These are phyloP conservation scores for Eriosoma lanigerum DNA, from an alignment of 1,140 invertebrate genomes.

Conservation along the genomic window DNA sequence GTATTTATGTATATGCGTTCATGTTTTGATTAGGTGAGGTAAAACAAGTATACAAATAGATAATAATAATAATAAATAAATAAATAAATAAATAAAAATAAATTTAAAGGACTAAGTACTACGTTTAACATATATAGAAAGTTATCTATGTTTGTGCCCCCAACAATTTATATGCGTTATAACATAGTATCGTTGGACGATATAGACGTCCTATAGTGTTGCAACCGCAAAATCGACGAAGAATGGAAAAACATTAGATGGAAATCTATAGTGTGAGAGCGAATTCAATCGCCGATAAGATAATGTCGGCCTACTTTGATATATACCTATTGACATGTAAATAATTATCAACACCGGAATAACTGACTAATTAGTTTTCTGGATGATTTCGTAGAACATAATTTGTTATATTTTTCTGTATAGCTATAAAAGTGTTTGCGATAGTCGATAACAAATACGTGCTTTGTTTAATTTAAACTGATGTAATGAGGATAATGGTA, in stretches of 20 bases:
- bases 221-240: conserved; percentile 37
- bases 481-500: too few relatives aligned
- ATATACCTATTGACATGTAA: not conserved
- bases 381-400: not conserved
- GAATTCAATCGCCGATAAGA: conserved; percentile 36
- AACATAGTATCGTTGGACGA: not conserved
- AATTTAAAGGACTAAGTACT: conserved; percentile 1
- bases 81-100: not conserved
- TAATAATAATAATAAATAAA: conserved; percentile 1
- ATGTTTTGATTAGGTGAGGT: not conserved
- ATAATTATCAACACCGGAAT: not conserved
- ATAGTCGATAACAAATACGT: not conserved
- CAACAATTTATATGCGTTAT: not conserved
- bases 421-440: not conserved
- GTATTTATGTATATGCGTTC: not conserved
- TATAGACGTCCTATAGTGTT: conserved; percentile 13
- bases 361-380: not conserved
- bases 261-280: conserved; percentile 17
- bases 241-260: conserved; percentile 25
- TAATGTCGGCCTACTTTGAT: conserved; percentile 40
- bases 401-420: not conserved
- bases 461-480: not conserved
- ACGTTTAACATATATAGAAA: conserved; percentile 28
- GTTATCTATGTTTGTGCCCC: conserved; percentile 19
- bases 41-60: conserved; percentile 5